phyloP scores from a whole-genome alignment of 2,113 vertebrate species.

The Calidris pygmaea region DNA sequence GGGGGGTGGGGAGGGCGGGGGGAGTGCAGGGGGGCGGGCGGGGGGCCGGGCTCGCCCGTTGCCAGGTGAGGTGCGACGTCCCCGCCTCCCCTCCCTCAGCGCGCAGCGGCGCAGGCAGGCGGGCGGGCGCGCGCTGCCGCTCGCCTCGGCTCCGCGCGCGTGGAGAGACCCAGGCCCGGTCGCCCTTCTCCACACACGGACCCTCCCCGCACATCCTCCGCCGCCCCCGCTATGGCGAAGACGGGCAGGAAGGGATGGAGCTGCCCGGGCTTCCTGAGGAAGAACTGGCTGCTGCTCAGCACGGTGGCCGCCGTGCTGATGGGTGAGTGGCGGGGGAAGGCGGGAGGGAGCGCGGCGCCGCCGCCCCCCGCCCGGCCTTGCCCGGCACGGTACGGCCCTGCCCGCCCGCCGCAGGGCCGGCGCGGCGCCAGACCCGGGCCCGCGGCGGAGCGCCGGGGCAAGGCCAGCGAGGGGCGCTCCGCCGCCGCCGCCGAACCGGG shows the following conservation, averaged over 20 bases:
- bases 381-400: background rate
- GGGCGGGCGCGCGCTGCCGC: too few relatives aligned
- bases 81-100: background rate
- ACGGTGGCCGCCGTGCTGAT: slow-evolving; percentile 86
- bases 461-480: background rate
- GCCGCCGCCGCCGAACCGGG: too few relatives aligned
- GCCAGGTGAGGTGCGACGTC: background rate
- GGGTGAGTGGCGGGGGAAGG: slow-evolving; percentile 75
- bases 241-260: slow-evolving; percentile 70
- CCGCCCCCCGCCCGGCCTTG: background rate
- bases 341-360: background rate
- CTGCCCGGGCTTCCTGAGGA: slow-evolving; percentile 79
- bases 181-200: too few relatives aligned
- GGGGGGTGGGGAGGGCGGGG: too few relatives aligned
- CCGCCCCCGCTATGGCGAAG: slow-evolving; percentile 74
- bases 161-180: background rate
- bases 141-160: background rate
- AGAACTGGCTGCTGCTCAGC: slow-evolving; percentile 89
- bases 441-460: background rate
- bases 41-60: background rate
- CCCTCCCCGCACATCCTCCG: too few relatives aligned
- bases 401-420: background rate
- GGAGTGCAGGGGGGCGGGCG: background rate
- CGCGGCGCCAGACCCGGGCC: background rate
- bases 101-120: background rate